phyloP scores from a whole-genome alignment of 2,888 invertebrate species.

The Agriopis leucophaearia region DNA sequence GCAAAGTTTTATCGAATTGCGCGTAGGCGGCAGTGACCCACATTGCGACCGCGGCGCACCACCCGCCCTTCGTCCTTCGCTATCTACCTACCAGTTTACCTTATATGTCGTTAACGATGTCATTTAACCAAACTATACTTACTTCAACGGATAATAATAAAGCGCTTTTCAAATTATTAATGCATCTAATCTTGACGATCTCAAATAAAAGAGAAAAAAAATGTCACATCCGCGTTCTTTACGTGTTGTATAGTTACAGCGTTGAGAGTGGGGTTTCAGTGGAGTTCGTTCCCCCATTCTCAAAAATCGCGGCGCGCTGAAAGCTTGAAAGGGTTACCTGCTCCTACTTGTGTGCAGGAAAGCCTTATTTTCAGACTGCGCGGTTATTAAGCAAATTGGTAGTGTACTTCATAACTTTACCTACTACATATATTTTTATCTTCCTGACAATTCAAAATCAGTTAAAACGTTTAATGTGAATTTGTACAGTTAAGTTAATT shows the following conservation, averaged over 20 bases:
- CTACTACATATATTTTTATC: not conserved
- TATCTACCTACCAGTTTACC: constrained; percentile 42
- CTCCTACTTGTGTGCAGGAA: constrained; percentile 23
- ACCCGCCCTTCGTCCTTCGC: constrained; percentile 73
- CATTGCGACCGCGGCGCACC: constrained; percentile 72
- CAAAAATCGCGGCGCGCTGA: constrained; percentile 32
- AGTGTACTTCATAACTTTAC: constrained; percentile 16
- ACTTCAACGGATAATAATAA: constrained; percentile 16
- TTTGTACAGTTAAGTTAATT: not conserved
- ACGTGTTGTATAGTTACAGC: constrained; percentile 4
- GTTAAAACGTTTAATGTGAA: not conserved
- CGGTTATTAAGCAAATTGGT: constrained; percentile 30
- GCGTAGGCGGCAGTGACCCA: constrained; percentile 84
- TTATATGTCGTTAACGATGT: constrained; percentile 36
- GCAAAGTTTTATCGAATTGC: constrained; percentile 82
- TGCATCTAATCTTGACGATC: constrained; percentile 1
- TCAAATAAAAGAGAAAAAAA: constrained; percentile 2
- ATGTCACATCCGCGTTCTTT: constrained; percentile 4
- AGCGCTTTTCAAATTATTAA: not conserved
- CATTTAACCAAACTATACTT: constrained; percentile 36
- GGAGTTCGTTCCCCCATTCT: constrained; percentile 31
- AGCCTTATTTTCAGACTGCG: constrained; percentile 26
- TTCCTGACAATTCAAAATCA: not conserved
- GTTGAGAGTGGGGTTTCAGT: constrained; percentile 11
- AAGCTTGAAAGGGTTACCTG: constrained; percentile 30